Percentiles rank a stretch among this genome's conserved stretches.
Conservation (phyloP, 2,797 vertebrate species). For the Takifugu ocellatus region DNA sequence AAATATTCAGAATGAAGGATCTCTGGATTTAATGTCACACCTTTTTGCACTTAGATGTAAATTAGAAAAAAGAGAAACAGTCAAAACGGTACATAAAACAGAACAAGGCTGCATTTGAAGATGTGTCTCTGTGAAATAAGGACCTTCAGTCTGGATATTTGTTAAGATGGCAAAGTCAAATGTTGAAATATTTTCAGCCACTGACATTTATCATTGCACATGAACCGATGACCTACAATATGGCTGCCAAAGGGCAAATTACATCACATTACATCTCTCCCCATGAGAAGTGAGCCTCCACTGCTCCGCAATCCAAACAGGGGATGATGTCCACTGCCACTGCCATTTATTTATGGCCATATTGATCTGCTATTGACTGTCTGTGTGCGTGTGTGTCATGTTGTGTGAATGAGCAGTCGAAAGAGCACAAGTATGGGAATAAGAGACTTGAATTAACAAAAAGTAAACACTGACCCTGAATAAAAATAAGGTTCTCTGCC, state of each 20-base stretch:
- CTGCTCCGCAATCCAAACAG: neutral
- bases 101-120: too few relatives aligned
- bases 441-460: too few relatives aligned
- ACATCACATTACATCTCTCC: constrained; percentile 22
- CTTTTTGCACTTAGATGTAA: neutral
- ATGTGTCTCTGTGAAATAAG: neutral
- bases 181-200: constrained; percentile 17
- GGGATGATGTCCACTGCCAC: neutral
- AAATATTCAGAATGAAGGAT: neutral
- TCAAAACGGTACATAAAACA: neutral
- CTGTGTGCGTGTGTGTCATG: too few relatives aligned
- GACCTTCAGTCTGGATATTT: neutral
- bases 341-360: constrained; percentile 4
- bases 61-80: neutral
- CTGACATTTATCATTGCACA: constrained; percentile 31
- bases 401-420: too few relatives aligned
- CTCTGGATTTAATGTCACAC: too few relatives aligned
- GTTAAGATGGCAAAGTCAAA: constrained; percentile 7
- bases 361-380: neutral
- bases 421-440: too few relatives aligned
- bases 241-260: constrained; percentile 15
- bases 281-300: neutral
- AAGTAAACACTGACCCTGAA: constrained; percentile 1
- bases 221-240: constrained; percentile 17
- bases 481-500: neutral